Evolutionary conservation across 2,113 vertebrate genomes (phyloP).

Genomic region (Oreochromis aureus): DNA sequence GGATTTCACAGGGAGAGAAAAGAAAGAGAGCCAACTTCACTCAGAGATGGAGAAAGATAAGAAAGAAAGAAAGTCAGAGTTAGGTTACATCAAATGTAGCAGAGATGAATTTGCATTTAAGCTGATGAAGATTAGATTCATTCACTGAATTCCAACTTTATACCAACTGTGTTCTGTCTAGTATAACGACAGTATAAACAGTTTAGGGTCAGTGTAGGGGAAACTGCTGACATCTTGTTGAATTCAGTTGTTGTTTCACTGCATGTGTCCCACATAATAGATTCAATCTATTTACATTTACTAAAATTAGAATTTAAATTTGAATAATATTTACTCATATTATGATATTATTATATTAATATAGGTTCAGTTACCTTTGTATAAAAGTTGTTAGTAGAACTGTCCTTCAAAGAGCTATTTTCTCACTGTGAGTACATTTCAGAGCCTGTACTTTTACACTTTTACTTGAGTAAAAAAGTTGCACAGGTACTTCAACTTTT

Average conservation of each 20-base stretch:
- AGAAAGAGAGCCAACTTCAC: background rate
- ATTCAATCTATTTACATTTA: background rate
- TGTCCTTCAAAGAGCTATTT: background rate
- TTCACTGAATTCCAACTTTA: background rate
- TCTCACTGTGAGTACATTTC: background rate
- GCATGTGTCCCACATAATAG: accelerated
- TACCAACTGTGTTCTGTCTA: background rate
- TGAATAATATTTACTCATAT: background rate
- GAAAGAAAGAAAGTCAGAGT: background rate
- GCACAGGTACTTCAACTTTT: background rate
- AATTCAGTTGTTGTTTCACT: background rate
- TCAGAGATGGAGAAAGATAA: background rate
- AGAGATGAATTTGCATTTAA: background rate
- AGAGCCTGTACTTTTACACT: background rate
- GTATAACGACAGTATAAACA: background rate
- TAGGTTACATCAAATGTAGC: background rate
- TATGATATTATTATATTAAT: background rate
- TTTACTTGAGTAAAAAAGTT: background rate
- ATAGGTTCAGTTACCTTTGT: accelerated
- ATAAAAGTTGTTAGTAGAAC: accelerated
- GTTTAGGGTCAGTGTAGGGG: background rate
- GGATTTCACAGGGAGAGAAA: background rate
- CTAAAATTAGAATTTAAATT: background rate
- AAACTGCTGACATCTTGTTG: background rate
- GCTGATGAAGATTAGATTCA: background rate